Conservation (phyloP, 2,113 vertebrate genomes). For the Rhinopomastus cyanomelas region DNA sequence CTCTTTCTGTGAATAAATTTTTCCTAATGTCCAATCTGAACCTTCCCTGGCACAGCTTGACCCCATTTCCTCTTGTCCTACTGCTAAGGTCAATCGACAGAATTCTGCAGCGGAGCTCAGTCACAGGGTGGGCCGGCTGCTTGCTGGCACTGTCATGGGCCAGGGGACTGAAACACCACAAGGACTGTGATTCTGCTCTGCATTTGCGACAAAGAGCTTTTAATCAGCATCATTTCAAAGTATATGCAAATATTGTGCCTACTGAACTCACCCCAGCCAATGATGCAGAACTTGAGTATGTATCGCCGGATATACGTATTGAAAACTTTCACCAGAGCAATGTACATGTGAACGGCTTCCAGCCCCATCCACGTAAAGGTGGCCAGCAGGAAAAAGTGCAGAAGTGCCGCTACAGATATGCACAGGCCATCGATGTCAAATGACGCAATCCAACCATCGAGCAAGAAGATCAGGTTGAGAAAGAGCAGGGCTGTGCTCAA, state of each 20-base stretch:
- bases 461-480: conserved; percentile 90
- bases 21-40: too few relatives aligned
- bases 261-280: conserved; percentile 91
- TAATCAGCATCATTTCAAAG: not conserved
- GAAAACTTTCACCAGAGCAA: conserved; percentile 97
- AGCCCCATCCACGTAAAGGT: conserved; percentile 99
- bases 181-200: not conserved
- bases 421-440: conserved; percentile 82
- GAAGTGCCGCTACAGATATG: conserved; percentile 79
- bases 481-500: conserved; percentile 90
- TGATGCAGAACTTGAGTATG: conserved; percentile 94
- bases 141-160: fast-evolving
- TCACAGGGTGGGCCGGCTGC: not conserved
- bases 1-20: too few relatives aligned
- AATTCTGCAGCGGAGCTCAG: fast-evolving
- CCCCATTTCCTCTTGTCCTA: too few relatives aligned
- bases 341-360: conserved; percentile 98
- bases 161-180: fast-evolving
- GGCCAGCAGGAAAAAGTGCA: conserved; percentile 94
- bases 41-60: too few relatives aligned
- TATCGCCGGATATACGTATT: conserved; percentile 96
- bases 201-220: not conserved
- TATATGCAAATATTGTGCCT: not conserved
- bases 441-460: conserved; percentile 91
- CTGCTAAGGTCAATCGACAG: not conserved